Base-by-base conservation (phyloP, 2,113 vertebrate genomes). In the Plotosus lineatus region DNA sequence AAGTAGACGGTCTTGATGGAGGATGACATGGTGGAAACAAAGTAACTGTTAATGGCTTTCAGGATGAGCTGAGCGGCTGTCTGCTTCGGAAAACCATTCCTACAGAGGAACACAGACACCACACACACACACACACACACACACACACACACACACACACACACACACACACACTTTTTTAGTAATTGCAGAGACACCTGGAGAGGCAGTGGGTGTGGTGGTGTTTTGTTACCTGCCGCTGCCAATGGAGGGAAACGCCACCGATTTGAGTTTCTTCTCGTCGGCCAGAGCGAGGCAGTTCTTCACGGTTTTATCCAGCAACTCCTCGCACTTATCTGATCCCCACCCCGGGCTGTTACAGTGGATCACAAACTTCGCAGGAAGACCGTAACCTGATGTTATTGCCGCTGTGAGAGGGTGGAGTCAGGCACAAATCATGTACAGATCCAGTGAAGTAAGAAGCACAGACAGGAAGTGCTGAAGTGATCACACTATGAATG, bases 1-100 rank as follows among this genome's bases (percentile, higher is more conserved):
- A 99, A 99, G 92, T 97, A 98, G 82, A 99, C 95, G 0, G 96
- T 99, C 92, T 98, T 99, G 95, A 99, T 99, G 83, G 95, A 97
- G 83, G 97, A 99, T 78, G 97, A 97, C 97, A 99, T 99, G 0
- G 97, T 99, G n/a, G 96, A 93, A 89, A 98, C 96, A 14, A 99
- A 99, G 90, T 99, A 99, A 89, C 90, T 98, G 93, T 96, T 98
- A 90, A 99, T 99, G 91, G 97, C 96, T 92, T 96, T 99, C 79
- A 99, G 94, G 85, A 99, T 99, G 48, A 99, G 95, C 93, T 99
- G 97, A 19, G 98, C 98, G 0, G 98, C 97, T 0, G 93, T 99
- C 92, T 99, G 98, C 91, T 99, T 99, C 0, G 98, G 98, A 88
- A 99, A 99, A 23, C 97, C 96, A 0, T 98, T 99, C 88, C 97